A percentile compares a stretch with the other conserved stretches of the same genome.
Evolutionary conservation across 1,140 invertebrate species (phyloP).

Genomic region (Diplogasteroides magnus): DNA sequence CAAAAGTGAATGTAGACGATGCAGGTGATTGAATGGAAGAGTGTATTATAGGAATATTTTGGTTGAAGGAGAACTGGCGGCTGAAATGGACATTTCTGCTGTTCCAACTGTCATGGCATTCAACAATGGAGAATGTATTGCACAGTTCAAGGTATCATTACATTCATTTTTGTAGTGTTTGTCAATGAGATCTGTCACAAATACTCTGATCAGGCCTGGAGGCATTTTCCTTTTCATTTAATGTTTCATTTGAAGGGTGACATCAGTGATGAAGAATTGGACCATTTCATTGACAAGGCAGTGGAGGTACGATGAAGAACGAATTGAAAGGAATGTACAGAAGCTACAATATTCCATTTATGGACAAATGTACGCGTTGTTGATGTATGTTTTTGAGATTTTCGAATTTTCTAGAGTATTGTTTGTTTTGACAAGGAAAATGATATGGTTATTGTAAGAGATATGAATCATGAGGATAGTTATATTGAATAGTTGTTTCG

Average conservation of each 20-base stretch:
- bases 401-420: too few species aligned
- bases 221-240: constrained; percentile 15
- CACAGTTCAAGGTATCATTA: not conserved
- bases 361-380: too few species aligned
- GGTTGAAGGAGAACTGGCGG: constrained; percentile 12
- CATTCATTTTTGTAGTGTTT: not conserved
- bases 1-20: constrained; percentile 27
- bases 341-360: too few species aligned
- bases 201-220: constrained; percentile 8
- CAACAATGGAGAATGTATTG: constrained; percentile 20
- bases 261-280: constrained; percentile 15
- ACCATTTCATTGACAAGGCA: constrained; percentile 19
- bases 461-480: too few species aligned
- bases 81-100: constrained; percentile 20
- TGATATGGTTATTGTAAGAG: too few species aligned
- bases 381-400: too few species aligned
- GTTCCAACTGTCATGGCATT: constrained; percentile 29
- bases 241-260: constrained; percentile 7
- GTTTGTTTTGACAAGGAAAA: too few species aligned
- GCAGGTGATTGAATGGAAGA: not conserved
- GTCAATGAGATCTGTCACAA: not conserved
- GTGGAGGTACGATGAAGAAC: too few species aligned
- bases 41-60: not conserved
- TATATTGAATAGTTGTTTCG: too few species aligned
- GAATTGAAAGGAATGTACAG: too few species aligned